Base-by-base conservation (phyloP, 2,888 invertebrate genomes). In the Drosophila demipolita region DNA sequence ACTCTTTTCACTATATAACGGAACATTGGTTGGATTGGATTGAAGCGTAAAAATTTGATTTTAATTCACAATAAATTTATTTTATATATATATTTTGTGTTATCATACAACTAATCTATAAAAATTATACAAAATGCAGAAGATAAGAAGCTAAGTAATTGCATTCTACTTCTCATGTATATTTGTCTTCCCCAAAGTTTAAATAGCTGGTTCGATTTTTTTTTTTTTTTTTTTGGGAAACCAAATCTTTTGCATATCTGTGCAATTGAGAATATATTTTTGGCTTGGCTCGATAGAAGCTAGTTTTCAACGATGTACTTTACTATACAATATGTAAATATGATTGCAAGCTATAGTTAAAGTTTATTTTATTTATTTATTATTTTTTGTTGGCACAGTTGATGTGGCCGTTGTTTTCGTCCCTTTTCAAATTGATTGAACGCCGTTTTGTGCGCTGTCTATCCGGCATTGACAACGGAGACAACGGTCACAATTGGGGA, bases 391-490 rank as follows among this genome's bases (percentile, higher is more conserved):
- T 70, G 58, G 32, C 60, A 52, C 33, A 61, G 48, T 57, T 64
- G 35, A 40, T 63, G 42, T 36, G 48, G 57, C 53, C 52, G 52
- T 26, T 58, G 73, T 52, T 48, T 33, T 74, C 35, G 62, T 42
- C 69, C 69, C 64, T 73, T 70, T 65, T 55, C 66, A 69, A 78
- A 82, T 73, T 81, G 82, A 81, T 78, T 75, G 78, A 80, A 71
- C 65, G 58, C 48, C 66, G 77, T 59, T 62, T 59, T 67, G 48
- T 26, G 45, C 57, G 40, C 49, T 66, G 66, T 54, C 58, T 63
- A 63, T 50, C 61, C 55, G 55, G 38, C 38, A 29, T 38, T 38
- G 55, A 38, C 38, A 55, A 55, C 38, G 38, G 33, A 52, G 58
- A 38, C 40, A 55, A 36, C 40, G 63, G 20, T 48, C 52, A 76